Base-by-base conservation (phyloP, 2,888 invertebrate species). In the Acronicta leporina region DNA sequence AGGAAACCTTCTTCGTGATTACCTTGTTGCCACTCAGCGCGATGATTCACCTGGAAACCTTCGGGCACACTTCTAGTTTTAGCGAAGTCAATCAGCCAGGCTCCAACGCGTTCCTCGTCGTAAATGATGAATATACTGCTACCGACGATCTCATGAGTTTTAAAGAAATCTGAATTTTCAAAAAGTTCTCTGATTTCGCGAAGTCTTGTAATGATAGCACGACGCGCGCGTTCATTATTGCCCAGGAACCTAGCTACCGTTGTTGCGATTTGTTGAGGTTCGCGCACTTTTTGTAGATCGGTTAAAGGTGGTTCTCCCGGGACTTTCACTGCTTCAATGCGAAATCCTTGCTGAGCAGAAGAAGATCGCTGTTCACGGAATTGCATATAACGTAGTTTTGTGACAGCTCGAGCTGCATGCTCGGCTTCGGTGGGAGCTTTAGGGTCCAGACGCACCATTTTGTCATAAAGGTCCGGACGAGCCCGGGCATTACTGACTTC, bases 11-110 rank as follows among this genome's bases (percentile, higher is more conserved):
- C 99, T 89, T 99, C 99, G 85, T 98, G 97, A 88, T 99, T 99
- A n/a, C 99, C 99, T 74, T 98, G 96, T 63, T 95, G 87, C 99
- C 99, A 99, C 13, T 96, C 94, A 8, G 95, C 94, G 58, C 98
- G 95, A 87, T 99, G 99, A 73, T 96, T 96, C 14, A 99, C 95
- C 50, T 90, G 93, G 25, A 95, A 79, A 10, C 96, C 96, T 20
- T 96, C 95, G 0, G 97, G 97, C 47, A 99, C 93, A 53, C 95
- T 95, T 54, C 97, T 95, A 0, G 98, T 98, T 87, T 99, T 99
- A 48, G 99, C 99, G 87, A 99, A 99, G 88, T 99, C 99, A 68
- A 99, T 99, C 76, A 99, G 95, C 99, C 99, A 99, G 8, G 97
- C 98, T 25, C 98, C 98, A 38, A 97, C 97, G 80, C 97, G 97